Percentiles rank a stretch among this genome's conserved stretches.
Conservation (phyloP, 2,888 invertebrate genomes). For the Leptarthrus brevirostris region DNA sequence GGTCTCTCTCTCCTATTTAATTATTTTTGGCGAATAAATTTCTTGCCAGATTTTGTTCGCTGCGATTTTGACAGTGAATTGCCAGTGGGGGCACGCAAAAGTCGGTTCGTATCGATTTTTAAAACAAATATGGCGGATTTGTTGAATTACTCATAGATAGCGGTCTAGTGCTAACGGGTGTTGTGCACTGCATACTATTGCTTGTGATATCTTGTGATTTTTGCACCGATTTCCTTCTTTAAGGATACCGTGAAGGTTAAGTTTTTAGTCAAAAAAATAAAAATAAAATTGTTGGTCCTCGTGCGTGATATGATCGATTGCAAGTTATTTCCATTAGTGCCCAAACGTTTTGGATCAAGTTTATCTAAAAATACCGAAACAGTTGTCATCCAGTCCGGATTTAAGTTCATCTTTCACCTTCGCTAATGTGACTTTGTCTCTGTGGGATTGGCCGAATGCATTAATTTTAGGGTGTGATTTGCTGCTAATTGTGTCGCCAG, state of each 20-base stretch:
- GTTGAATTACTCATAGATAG: constrained; percentile 15
- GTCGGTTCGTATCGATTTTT: constrained; percentile 25
- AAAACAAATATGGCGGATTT: constrained; percentile 41
- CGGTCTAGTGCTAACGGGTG: background rate
- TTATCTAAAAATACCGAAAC: background rate
- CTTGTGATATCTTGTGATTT: constrained; percentile 36
- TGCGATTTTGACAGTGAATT: no score
- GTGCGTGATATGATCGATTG: no score
- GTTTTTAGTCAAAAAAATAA: constrained; percentile 14
- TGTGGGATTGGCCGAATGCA: background rate
- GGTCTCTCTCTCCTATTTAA: no score
- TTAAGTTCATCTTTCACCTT: no score
- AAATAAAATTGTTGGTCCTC: no score
- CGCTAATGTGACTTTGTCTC: background rate
- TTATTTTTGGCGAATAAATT: no score
- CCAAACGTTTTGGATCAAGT: background rate
- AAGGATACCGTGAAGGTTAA: background rate
- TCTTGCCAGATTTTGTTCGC: no score
- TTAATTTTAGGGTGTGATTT: constrained; percentile 9
- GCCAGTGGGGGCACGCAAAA: no score
- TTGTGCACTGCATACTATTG: constrained; percentile 1
- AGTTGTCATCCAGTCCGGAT: background rate
- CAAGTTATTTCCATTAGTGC: background rate
- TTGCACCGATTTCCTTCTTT: background rate
- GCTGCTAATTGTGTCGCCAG: background rate